Base-by-base conservation (phyloP, 2,113 vertebrate genomes). In the Syngnathoides biaculeatus region DNA sequence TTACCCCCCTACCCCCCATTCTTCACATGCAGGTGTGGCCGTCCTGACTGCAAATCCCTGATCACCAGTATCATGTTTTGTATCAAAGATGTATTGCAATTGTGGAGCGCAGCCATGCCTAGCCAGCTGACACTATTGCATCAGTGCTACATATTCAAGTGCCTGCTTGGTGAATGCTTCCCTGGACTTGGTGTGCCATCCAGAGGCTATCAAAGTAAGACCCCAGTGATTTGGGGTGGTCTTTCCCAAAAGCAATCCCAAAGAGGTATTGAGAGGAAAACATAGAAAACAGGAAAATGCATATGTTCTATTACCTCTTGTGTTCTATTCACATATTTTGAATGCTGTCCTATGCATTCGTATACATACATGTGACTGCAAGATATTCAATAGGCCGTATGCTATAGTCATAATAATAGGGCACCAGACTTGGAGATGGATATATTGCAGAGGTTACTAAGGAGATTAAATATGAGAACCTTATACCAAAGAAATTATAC, bases 151-250 rank as follows among this genome's bases (percentile, higher is more conserved):
- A 35, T 65, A 48, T 67, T 48, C 30, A 58, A 68, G 72, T 26
- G 60, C 50, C 61, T 58, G 71, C 64, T 71, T 35, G 76, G 38
- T 63, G 47, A 77, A 67, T 39, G 72, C 78, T 85, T 83, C 73
- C 81, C 86, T 81, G 88, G 88, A 82, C 81, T 86, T 88, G 78
- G 75, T 89, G 83, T 90, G 90, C 90, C 90, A 89, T 90, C 90
- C 89, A 91, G 89, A 90, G 86, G 89, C 80, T 78, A 80, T 26
- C n/a, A 24, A 57, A 42, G 64, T 69, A 67, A 42, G 68, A 76
- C 79, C 73, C 78, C 64, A 40, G 65, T 73, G 57, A 17, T 57
- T 57, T 57, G 14, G 40, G 55, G 26, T 17, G 17, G 40, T 13
- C 20, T 12, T 40, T 60, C 35, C 58, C 35, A 17, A 42, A 22